A percentile compares a stretch with the other conserved stretches of the same genome.
Evolutionary conservation across 2,113 vertebrate species (phyloP).

Genomic region (Austrofundulus limnaeus): DNA sequence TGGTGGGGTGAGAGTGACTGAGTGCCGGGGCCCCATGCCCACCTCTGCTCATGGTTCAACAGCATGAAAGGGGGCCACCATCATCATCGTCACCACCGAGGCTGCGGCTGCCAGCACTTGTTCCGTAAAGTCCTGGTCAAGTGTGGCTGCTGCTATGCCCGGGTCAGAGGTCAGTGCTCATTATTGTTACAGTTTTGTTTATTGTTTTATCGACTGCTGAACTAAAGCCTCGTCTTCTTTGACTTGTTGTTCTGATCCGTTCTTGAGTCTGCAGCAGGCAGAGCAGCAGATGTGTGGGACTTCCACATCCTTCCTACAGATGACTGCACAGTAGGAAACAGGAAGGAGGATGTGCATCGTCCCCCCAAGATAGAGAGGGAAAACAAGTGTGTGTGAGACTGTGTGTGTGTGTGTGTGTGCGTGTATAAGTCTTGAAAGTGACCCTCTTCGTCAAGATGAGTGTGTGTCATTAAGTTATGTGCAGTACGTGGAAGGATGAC

Average conservation of each 20-base stretch:
- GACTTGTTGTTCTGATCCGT: constrained; percentile 45
- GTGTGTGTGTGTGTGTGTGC: no score
- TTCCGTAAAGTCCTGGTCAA: constrained; percentile 94
- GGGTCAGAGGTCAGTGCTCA: constrained; percentile 88
- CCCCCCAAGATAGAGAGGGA: constrained; percentile 18
- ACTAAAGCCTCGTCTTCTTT: no score
- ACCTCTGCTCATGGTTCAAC: constrained; percentile 78
- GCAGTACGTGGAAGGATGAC: constrained; percentile 62
- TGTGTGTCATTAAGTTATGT: constrained; percentile 57
- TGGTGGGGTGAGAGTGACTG: constrained; percentile 17
- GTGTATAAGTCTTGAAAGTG: constrained; percentile 24
- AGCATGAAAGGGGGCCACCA: constrained; percentile 88
- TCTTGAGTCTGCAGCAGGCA: constrained; percentile 42
- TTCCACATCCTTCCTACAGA: constrained; percentile 27
- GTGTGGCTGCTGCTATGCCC: constrained; percentile 91
- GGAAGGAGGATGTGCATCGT: constrained; percentile 31
- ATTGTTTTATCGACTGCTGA: no score
- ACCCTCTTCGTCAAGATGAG: constrained; percentile 31
- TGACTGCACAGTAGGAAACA: constrained; percentile 19
- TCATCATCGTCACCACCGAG: constrained; percentile 81
- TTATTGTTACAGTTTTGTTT: constrained; percentile 19
- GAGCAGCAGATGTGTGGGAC: constrained; percentile 72
- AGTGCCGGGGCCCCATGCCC: constrained; percentile 80
- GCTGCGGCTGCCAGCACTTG: constrained; percentile 92
- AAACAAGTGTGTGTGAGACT: not conserved